Evolutionary conservation across 2,113 vertebrate species (phyloP), one percentile per base, ranked within the genome.

Genomic region (Cyanoderma ruficeps): DNA sequence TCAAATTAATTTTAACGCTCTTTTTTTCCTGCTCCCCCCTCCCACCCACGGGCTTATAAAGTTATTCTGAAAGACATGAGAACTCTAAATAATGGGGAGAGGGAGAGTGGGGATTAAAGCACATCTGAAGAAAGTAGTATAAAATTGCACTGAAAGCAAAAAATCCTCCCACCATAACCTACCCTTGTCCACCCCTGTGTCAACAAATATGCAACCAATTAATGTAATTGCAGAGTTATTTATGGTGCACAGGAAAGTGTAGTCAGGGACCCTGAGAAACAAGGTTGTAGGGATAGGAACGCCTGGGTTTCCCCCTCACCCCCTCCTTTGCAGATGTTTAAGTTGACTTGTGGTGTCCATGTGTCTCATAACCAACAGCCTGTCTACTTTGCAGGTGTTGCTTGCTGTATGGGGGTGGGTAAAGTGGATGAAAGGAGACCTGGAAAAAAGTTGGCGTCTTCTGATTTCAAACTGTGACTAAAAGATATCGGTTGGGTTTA

Each of bases 131-230:
- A 94, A 96, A 93, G 87, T 39, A 95, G 90, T 93, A 93, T 94
- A 96, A 97, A 94, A 91, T 88, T 93, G 94, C 97, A 96, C 97
- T 78, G 94, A 96, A 97, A 91, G 87, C 79, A 91, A 95, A 96
- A 96, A 97, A 96, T 74, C 93, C 83, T 93, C 97, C 95, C 97
- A 97, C 96, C 86, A 78, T 93, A 97, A 93, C 84, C 89, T 91
- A 92, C 87, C 90, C 96, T 72, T 86, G 78, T 94, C 96, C 92
- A 96, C 94, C 87, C 84, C 93, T 92, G 96, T 97, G 97, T 98
- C 98, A 98, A 98, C 97, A 98, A 98, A 98, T 98, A 98, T 98
- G 98, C 97, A 98, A 98, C 98, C 98, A 98, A 98, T 98, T 98
- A 98, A 98, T 97, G 94, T 98, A 98, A 98, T 98, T 98, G 97